These are phyloP conservation scores for Patagioenas fasciata DNA, from an alignment of 2,113 vertebrate genomes.

Conservation along the genomic window DNA sequence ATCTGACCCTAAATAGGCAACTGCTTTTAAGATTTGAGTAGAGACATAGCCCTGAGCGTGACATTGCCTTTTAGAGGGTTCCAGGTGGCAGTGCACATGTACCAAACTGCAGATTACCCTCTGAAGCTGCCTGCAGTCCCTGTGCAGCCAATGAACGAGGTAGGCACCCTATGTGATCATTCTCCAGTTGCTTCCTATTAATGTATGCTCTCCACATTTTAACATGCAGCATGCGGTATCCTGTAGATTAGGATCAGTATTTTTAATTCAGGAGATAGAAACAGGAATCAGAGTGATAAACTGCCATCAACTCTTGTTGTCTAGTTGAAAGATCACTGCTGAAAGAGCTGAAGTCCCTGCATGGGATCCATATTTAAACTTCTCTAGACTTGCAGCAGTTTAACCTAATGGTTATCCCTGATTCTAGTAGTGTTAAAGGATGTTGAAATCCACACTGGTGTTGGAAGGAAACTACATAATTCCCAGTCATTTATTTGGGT, in stretches of 20 bases:
- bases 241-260: neutral
- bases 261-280: neutral
- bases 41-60: neutral
- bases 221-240: neutral
- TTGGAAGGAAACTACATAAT: neutral
- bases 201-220: neutral
- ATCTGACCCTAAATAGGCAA: neutral
- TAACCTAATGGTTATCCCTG: neutral
- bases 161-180: fast-evolving
- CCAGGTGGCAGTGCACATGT: too few relatives aligned
- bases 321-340: neutral
- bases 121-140: neutral
- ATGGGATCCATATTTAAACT: neutral
- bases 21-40: neutral
- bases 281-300: neutral
- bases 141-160: neutral
- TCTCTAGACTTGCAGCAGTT: neutral
- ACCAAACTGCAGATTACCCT: neutral
- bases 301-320: neutral
- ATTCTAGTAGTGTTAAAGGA: neutral
- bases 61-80: neutral
- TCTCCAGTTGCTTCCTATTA: neutral
- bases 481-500: neutral
- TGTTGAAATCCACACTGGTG: neutral
- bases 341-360: neutral